Evolutionary conservation across 1,140 invertebrate genomes (phyloP), one percentile per base, ranked within the genome.

Genomic region (Heliconius himera): DNA sequence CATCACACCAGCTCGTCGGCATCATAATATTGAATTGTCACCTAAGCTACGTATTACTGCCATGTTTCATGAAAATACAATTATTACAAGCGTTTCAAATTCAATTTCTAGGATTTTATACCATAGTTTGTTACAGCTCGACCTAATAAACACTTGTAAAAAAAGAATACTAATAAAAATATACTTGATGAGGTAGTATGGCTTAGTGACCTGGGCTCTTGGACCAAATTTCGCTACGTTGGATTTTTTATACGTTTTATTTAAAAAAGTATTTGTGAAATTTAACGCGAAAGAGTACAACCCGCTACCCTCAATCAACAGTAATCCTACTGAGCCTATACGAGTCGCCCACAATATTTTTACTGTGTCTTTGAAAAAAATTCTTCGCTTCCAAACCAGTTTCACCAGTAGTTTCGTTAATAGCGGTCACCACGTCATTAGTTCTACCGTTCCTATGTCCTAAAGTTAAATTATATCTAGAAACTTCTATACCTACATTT

Each of bases 371-470:
- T 56, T 91, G 91, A 60, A 90, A 89, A 78, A 89, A 92, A 77
- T 86, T 84, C 54, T 84, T 86, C 60, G 84, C 46, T 20, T 92
- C 92, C 74, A 94, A 74, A 0, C 86, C 92, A 1, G 91, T 90
- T 66, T 90, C 87, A 1, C 87, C 91, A 0, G 84, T 88, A 33
- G 84, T 90, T 0, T 84, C 88, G 0, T 82, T 88, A 8, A 93
- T 90, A 1, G 91, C 91, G 0, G 88, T 92, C 3, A 90, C 85
- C n/a, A 94, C 90, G 60, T 94, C 93, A 73, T 94, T 94, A 6
- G 91, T 92, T 75, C 80, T 87, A 36, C 90, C 88, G n/a, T 80
- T 82, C 22, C 82, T 86, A 1, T 83, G 85, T 18, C 91, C 91
- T 75, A 92, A 51, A 3, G 87, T 93, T 22, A 93, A 75, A 66